Conservation (phyloP, 2,888 invertebrate species). For the Netelia virgata region DNA sequence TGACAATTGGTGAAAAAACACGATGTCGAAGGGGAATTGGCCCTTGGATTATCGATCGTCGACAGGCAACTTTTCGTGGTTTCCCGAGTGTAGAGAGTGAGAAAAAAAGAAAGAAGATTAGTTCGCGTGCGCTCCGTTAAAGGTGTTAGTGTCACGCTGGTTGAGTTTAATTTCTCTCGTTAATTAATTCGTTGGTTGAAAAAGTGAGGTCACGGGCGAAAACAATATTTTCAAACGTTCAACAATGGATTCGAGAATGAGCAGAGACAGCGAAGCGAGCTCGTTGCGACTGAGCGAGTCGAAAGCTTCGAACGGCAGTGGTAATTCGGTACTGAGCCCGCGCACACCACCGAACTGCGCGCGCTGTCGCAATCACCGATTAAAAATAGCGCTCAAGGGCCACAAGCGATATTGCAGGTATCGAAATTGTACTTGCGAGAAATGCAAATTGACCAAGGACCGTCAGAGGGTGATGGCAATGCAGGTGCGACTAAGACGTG, state of each 20-base stretch:
- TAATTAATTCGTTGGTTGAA: not conserved
- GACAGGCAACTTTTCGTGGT: not conserved
- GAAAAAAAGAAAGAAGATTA: constrained; percentile 1
- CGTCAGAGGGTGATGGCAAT: constrained; percentile 95
- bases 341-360: constrained; percentile 93
- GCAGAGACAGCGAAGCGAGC: constrained; percentile 62
- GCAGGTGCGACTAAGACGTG: constrained; percentile 93
- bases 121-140: not conserved
- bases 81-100: constrained; percentile 8
- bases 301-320: constrained; percentile 49
- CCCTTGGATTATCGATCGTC: constrained; percentile 44
- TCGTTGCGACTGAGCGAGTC: constrained; percentile 59
- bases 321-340: constrained; percentile 57
- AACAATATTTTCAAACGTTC: constrained; percentile 30
- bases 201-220: not conserved
- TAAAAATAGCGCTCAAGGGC: constrained; percentile 94
- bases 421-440: constrained; percentile 93
- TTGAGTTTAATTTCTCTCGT: not conserved
- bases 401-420: constrained; percentile 97
- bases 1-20: constrained; percentile 24
- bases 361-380: constrained; percentile 96
- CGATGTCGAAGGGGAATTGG: constrained; percentile 45
- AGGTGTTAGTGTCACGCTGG: not conserved
- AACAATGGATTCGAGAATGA: constrained; percentile 65
- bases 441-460: constrained; percentile 94